Evolutionary conservation across 1,140 invertebrate genomes (phyloP), one percentile per base, ranked within the genome.

Genomic region (Cataglyphis hispanica): DNA sequence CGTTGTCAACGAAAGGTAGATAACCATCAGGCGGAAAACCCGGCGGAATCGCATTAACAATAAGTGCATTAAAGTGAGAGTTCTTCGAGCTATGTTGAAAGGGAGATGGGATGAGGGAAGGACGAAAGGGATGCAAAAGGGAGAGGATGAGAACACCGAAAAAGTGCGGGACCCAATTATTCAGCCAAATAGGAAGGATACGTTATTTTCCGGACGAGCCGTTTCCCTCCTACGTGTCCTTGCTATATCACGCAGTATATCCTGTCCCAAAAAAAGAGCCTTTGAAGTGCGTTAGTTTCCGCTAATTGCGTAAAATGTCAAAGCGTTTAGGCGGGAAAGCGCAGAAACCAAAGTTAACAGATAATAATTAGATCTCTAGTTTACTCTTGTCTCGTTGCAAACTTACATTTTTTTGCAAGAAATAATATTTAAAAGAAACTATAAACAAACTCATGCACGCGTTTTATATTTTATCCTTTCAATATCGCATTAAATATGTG

Each of bases 21-120:
- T 87, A 90, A 89, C 91, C 91, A 86, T 91, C 87, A 90, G 88
- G 58, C 91, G 91, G 89, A 92, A 92, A 93, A 91, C 90, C 90
- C 86, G 80, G 61, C 66, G 80, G 89, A 93, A 93, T 93, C 89
- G 81, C 89, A 93, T 93, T 93, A 93, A 86, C 88, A 92, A 93
- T 93, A 93, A 92, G 81, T 90, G 91, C 87, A 92, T 91, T 93
- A 93, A 90, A 80, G 86, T 80, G 74, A 81, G 85, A 89, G 87
- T 86, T 56, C 75, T 77, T 67, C 83, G 81, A 43, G 58, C 64
- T n/a, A 46, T 40, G 43, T 5, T 40, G 43, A 43, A 27, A 67
- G 60, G n/a, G 50, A 22, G 22, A 16, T 61, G 13, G 43, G 7
- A n/a, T 50, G 10, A 27, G 46, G 19, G 40, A 31, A 81, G 53